phyloP scores from a whole-genome alignment of 2,888 invertebrate species.

The Ophion ellenae region DNA sequence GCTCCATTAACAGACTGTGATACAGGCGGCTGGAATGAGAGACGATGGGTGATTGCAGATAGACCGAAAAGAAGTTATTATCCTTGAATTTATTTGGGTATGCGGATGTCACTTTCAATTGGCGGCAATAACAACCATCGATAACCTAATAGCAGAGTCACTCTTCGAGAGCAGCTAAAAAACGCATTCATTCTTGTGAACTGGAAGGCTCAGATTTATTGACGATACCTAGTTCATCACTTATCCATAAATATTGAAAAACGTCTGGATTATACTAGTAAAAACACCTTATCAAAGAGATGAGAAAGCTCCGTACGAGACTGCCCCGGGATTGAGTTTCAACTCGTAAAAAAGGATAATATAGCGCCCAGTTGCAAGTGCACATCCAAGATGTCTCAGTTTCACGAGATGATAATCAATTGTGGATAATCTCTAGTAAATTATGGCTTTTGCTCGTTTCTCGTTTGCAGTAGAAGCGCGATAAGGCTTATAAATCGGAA shows the following conservation, averaged over 20 bases:
- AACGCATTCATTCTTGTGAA: not conserved
- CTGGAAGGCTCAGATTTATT: not conserved
- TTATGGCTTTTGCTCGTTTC: slow-evolving; percentile 14
- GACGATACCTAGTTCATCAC: not conserved
- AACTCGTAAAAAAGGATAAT: slow-evolving; percentile 23
- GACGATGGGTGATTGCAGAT: not conserved
- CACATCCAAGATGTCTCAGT: slow-evolving; percentile 30
- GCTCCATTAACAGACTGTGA: not conserved
- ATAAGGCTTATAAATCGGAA: slow-evolving; percentile 20
- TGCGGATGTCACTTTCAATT: not conserved
- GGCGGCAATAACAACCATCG: not conserved
- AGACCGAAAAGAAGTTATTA: not conserved
- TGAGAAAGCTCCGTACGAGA: slow-evolving; percentile 7
- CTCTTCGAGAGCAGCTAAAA: not conserved
- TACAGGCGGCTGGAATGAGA: not conserved
- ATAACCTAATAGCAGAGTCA: slow-evolving; percentile 5
- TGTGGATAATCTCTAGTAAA: slow-evolving; percentile 49
- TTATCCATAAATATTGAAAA: not conserved
- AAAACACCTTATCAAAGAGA: not conserved
- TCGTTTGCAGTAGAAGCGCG: not conserved
- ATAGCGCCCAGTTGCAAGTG: not conserved
- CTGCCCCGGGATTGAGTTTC: slow-evolving; percentile 29
- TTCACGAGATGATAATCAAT: slow-evolving; percentile 46
- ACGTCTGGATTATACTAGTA: slow-evolving; percentile 6
- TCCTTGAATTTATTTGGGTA: not conserved